Percentiles rank a stretch among this genome's conserved stretches.
These are phyloP conservation scores for Remorina albescens DNA, from an alignment of 2,797 vertebrate genomes.

Conservation along the genomic window DNA sequence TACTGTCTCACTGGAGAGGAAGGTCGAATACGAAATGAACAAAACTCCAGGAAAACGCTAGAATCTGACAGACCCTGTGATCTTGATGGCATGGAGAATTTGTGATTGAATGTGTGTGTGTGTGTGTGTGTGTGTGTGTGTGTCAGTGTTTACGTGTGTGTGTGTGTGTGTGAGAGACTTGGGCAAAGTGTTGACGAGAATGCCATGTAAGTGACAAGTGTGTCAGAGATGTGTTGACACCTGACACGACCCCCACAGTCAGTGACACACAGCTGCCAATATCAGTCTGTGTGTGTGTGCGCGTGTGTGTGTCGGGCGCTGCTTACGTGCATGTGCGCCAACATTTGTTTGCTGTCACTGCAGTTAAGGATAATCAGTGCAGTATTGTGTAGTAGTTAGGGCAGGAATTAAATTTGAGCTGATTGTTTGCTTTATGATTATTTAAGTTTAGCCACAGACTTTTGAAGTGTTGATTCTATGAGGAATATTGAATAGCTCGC, in stretches of 20 bases:
- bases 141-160: constrained; percentile 1
- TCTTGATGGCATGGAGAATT: constrained; percentile 23
- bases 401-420: constrained; percentile 2
- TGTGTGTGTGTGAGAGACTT: constrained; percentile 32
- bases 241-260: constrained; percentile 76
- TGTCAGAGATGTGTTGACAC: constrained; percentile 85
- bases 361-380: constrained; percentile 26
- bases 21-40: background rate
- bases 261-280: constrained; percentile 73
- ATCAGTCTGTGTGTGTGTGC: constrained; percentile 46
- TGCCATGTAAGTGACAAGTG: constrained; percentile 85
- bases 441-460: constrained; percentile 18
- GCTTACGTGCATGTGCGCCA: constrained; percentile 24
- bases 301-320: constrained; percentile 11
- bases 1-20: background rate
- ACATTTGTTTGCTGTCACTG: constrained; percentile 39
- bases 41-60: constrained; percentile 22
- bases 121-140: constrained; percentile 19
- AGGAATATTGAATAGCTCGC: constrained; percentile 50
- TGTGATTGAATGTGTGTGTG: constrained; percentile 26
- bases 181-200: constrained; percentile 80
- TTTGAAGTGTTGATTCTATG: background rate
- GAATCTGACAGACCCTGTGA: constrained; percentile 29
- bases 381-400: constrained; percentile 45
- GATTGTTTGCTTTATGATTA: background rate